phyloP scores from a whole-genome alignment of 1,140 invertebrate species.

The Solen grandis region DNA sequence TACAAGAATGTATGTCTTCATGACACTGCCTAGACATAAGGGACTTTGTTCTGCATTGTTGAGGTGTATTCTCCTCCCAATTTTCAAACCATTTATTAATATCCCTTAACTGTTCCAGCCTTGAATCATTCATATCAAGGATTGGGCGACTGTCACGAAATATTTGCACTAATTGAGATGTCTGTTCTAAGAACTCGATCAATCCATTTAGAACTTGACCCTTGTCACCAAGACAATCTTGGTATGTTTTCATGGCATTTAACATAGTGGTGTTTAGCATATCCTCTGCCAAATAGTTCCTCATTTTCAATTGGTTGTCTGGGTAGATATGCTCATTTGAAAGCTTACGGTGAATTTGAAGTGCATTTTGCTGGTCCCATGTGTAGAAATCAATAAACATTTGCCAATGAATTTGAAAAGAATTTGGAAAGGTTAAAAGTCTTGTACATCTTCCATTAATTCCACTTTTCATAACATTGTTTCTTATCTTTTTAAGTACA shows the following conservation, averaged over 20 bases:
- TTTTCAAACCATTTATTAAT: slow-evolving; percentile 1
- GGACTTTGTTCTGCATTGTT: not conserved
- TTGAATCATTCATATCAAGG: not conserved
- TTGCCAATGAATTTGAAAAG: slow-evolving; percentile 14
- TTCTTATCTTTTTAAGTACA: slow-evolving; percentile 28
- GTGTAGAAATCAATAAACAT: slow-evolving; percentile 39
- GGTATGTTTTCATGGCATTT: slow-evolving; percentile 28
- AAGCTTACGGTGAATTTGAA: slow-evolving; percentile 33
- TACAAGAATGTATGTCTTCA: slow-evolving; percentile 29
- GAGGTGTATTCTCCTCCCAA: slow-evolving; percentile 15
- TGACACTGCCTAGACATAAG: slow-evolving; percentile 31
- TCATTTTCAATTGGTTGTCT: slow-evolving; percentile 28
- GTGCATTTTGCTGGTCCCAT: slow-evolving; percentile 39
- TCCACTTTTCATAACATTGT: slow-evolving; percentile 33
- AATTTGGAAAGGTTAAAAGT: slow-evolving; percentile 2
- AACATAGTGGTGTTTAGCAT: slow-evolving; percentile 39
- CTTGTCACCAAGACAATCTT: slow-evolving; percentile 7
- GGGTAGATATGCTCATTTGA: slow-evolving; percentile 33
- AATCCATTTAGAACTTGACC: slow-evolving; percentile 10
- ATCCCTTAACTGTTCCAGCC: not conserved
- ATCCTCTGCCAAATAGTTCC: slow-evolving; percentile 54
- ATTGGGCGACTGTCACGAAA: slow-evolving; percentile 35
- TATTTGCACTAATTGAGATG: slow-evolving; percentile 23
- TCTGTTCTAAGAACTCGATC: slow-evolving; percentile 38
- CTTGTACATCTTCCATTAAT: not conserved